phyloP scores from a whole-genome alignment of 2,797 vertebrate species.

The Scarus forsteni region DNA sequence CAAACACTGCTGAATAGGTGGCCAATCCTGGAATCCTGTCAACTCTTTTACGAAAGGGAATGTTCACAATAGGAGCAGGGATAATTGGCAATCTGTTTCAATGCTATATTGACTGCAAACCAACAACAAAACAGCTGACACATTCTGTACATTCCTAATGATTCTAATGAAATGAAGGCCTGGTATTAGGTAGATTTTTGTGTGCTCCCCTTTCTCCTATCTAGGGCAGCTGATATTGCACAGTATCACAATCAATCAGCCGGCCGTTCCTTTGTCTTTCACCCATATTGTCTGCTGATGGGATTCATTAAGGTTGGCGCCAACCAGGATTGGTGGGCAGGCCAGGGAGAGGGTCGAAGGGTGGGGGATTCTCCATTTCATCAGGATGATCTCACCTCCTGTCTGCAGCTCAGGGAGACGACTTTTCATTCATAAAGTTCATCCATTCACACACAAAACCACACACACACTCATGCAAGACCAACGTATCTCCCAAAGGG shows the following conservation, averaged over 20 bases:
- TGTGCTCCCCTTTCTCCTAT: constrained; percentile 10
- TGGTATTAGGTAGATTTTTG: background rate
- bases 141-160: constrained; percentile 18
- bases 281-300: constrained; percentile 47
- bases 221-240: constrained; percentile 23
- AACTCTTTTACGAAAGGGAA: constrained; percentile 41
- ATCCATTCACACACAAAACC: constrained; percentile 44
- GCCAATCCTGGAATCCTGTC: constrained; percentile 68
- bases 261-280: constrained; percentile 29
- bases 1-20: constrained; percentile 56
- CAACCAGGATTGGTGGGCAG: constrained; percentile 49
- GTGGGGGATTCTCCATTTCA: constrained; percentile 72
- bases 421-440: constrained; percentile 83
- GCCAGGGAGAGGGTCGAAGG: constrained; percentile 25
- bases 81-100: constrained; percentile 49
- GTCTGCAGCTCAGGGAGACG: constrained; percentile 70
- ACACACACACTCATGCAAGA: constrained; percentile 10
- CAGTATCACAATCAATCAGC: constrained; percentile 53
- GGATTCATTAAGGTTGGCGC: constrained; percentile 75
- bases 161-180: constrained; percentile 3
- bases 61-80: constrained; percentile 42
- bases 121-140: constrained; percentile 10
- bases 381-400: constrained; percentile 81
- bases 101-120: constrained; percentile 34
- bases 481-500: constrained; percentile 43